Evolutionary conservation across 2,888 invertebrate genomes (phyloP).

Genomic region (Amaurobius ferox): DNA sequence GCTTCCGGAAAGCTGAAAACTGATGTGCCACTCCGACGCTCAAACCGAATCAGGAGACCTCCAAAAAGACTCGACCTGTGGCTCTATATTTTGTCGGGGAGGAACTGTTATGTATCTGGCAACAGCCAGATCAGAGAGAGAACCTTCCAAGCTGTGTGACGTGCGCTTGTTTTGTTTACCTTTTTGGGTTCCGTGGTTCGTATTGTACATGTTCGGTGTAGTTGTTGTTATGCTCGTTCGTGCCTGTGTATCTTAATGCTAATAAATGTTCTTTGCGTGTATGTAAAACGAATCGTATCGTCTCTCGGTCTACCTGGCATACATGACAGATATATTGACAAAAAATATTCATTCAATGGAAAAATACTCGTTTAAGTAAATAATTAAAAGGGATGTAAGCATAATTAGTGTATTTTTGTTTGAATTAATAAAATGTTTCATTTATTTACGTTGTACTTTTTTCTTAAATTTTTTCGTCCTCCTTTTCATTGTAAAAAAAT

Average conservation of each 20-base stretch:
- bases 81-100: slow-evolving; percentile 44
- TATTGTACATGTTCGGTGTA: slow-evolving; percentile 37
- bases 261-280: slow-evolving; percentile 40
- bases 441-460: too few species aligned
- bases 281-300: slow-evolving; percentile 42
- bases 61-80: slow-evolving; percentile 45
- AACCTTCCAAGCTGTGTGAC: too few species aligned
- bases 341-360: too few species aligned
- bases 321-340: too few species aligned
- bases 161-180: too few species aligned
- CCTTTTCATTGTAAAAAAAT: too few species aligned
- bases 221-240: slow-evolving; percentile 41
- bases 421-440: too few species aligned
- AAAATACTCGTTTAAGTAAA: too few species aligned
- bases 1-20: slow-evolving; percentile 16
- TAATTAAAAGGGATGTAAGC: too few species aligned
- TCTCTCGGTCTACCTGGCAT: slow-evolving; percentile 44
- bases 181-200: too few species aligned
- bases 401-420: too few species aligned
- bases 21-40: slow-evolving; percentile 41
- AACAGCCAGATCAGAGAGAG: slow-evolving; percentile 48
- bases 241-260: slow-evolving; percentile 43
- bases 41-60: slow-evolving; percentile 42
- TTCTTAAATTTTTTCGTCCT: too few species aligned
- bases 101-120: slow-evolving; percentile 54